Conservation (phyloP, 2,888 invertebrate species). For the Sepiola atlantica region DNA sequence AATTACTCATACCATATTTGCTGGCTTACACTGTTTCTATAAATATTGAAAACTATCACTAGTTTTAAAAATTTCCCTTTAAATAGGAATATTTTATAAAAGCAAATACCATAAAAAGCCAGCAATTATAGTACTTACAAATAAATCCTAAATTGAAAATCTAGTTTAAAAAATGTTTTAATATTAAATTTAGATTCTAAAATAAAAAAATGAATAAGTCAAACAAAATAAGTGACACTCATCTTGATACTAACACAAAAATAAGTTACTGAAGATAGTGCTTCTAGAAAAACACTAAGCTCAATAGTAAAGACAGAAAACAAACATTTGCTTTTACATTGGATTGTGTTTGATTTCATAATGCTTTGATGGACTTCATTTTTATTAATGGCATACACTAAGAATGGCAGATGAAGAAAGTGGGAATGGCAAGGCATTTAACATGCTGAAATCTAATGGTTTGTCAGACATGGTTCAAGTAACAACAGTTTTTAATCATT, state of each 20-base stretch:
- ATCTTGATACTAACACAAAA: background rate
- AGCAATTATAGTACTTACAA: slow-evolving; percentile 15
- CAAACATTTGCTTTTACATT: background rate
- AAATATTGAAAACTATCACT: background rate
- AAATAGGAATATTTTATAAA: background rate
- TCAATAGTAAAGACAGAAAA: slow-evolving; percentile 32
- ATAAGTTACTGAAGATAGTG: background rate
- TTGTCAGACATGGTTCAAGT: slow-evolving; percentile 47
- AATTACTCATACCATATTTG: background rate
- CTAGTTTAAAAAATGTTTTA: background rate
- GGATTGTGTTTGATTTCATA: background rate
- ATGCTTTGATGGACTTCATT: slow-evolving; percentile 13
- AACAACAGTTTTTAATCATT: slow-evolving; percentile 37
- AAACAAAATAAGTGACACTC: background rate
- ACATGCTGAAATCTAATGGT: slow-evolving; percentile 47
- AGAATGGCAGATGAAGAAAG: slow-evolving; percentile 46
- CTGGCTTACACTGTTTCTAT: background rate
- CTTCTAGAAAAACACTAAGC: background rate
- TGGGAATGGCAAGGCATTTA: slow-evolving; percentile 43
- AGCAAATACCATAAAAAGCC: background rate
- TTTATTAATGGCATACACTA: background rate
- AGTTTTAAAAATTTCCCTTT: background rate
- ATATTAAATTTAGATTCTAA: background rate
- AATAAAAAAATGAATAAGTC: background rate
- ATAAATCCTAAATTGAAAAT: background rate